Evolutionary conservation across 2,888 invertebrate genomes (phyloP), one percentile per base, ranked within the genome.

Genomic region (Microctonus aethiopoides): DNA sequence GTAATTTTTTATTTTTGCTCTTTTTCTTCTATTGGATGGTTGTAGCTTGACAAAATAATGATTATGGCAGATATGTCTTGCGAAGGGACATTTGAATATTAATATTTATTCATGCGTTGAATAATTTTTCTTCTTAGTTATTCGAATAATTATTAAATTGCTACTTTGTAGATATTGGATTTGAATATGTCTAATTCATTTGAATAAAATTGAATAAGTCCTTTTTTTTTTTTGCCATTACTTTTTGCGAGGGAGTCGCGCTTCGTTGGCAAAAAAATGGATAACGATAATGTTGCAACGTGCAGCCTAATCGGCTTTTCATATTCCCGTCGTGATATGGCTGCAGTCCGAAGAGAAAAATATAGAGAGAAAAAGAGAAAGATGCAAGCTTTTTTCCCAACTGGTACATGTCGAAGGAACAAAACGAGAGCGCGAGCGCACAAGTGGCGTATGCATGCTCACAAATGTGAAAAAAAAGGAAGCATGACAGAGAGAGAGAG

Each of bases 291-390:
- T 84, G 82, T 82, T 80, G 13, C 56, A 56, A 29, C 76, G 39
- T 6, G 39, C 78, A 73, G 79, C 79, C 78, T 84, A 83, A 84
- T 84, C 84, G 84, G 84, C 83, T 84, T 84, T 84, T n/a, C n/a
- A n/a, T n/a, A 80, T 82, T 79, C 79, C 77, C 75, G 74, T 74
- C 78, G 80, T 71, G 76, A 80, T 46, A 46, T 80, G 78, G 75
- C 74, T 73, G 72, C 26, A 54, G 32, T 61, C 59, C 22, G 26
- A 10, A 34, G 11, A 39, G 63, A 22, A 22, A n/a, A 22, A n/a
- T 10, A 11, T 2, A 2, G 26, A 22, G 26, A 26, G 13, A 4
- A 11, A 13, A 34, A 13, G 29, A 16, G 57, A 9, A 7, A 7
- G 13, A 13, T n/a, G 5, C 54, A 26, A 54, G 13, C 57, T 34